Conservation (phyloP, 1,140 invertebrate species). For the Calliphora vicina region DNA sequence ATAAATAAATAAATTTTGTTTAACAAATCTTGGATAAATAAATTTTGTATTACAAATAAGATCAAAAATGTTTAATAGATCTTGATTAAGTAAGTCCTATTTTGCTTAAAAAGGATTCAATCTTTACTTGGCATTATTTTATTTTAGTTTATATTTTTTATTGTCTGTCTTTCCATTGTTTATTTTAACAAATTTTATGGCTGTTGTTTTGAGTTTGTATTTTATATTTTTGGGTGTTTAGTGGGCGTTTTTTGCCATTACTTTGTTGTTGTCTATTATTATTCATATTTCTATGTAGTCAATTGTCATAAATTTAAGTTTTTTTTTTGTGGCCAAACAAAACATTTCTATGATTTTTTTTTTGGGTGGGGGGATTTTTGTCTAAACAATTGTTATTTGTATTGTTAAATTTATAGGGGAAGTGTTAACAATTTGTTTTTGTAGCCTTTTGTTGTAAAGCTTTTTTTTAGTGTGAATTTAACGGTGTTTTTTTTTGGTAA, state of each 20-base stretch:
- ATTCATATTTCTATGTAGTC: background rate
- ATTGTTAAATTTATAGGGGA: background rate
- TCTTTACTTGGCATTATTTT: no score
- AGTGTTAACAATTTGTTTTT: slow-evolving; percentile 9
- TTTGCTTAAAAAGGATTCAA: no score
- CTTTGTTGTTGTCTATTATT: background rate
- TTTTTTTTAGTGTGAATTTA: slow-evolving; percentile 10
- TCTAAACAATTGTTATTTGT: no score
- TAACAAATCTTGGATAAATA: no score
- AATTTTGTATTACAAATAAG: no score
- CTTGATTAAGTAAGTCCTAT: no score
- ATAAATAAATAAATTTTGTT: no score
- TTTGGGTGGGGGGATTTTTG: background rate
- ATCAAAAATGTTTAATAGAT: no score
- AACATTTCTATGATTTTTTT: background rate
- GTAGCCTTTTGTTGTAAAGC: background rate
- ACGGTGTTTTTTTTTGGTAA: background rate
- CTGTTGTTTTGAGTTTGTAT: background rate
- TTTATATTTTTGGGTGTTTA: background rate
- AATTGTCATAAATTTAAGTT: background rate
- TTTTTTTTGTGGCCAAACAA: background rate
- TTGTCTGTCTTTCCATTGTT: no score
- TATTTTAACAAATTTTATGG: no score
- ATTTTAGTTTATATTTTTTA: no score
- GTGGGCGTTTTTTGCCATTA: background rate